Evolutionary conservation across 92 coral and sea anemone species (phyloP).

Genomic region (Palythoa grandis): DNA sequence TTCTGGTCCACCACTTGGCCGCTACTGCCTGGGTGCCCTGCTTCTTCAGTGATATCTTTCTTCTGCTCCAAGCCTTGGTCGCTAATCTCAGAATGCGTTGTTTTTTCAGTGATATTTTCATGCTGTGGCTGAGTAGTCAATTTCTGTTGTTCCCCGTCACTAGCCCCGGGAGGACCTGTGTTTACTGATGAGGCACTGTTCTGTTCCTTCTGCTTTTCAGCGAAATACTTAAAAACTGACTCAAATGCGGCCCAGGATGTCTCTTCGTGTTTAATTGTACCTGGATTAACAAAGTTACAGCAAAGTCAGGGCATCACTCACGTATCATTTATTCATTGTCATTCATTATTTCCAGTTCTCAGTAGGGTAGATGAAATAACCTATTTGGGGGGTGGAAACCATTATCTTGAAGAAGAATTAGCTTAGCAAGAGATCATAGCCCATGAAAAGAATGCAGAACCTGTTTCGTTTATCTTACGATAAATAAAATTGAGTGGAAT

Average conservation of each 20-base stretch:
- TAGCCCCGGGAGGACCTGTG: background rate
- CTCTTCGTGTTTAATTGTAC: constrained; percentile 82
- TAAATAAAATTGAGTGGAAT: background rate
- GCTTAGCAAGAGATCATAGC: too few species aligned
- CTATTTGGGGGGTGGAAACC: background rate
- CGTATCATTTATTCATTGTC: background rate
- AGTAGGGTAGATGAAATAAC: background rate
- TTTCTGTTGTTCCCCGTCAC: too few species aligned
- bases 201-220: constrained; percentile 39
- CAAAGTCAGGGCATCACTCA: background rate
- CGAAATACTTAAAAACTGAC: constrained; percentile 87
- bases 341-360: background rate
- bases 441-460: too few species aligned
- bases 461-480: too few species aligned
- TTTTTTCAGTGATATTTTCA: too few species aligned
- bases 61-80: too few species aligned
- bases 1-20: too few species aligned
- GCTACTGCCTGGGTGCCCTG: too few species aligned
- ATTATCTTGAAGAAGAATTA: background rate
- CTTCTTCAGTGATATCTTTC: too few species aligned
- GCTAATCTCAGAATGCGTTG: too few species aligned
- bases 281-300: constrained; percentile 42
- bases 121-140: background rate
- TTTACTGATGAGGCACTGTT: background rate
- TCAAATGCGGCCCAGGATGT: constrained; percentile 85